Base-by-base conservation (phyloP, 2,888 invertebrate species). In the Tachina grossa region DNA sequence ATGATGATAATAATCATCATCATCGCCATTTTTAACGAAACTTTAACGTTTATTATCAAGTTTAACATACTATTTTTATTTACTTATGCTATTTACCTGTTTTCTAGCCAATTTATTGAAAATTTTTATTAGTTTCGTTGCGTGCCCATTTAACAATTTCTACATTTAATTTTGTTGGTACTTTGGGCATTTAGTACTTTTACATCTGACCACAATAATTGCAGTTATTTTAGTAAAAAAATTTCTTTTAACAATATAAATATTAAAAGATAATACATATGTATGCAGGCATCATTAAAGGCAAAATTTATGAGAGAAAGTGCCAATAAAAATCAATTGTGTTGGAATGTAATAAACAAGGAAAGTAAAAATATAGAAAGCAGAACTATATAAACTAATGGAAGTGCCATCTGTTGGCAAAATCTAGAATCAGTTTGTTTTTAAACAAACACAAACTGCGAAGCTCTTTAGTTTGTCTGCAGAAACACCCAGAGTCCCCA, bases 91-190 rank as follows among this genome's bases (percentile, higher is more conserved):
- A 39, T 68, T 31, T 65, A 11, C 1, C 0, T 57, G 4, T 39
- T 57, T 43, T 45, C 16, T 19, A 19, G 19, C 2, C 43, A 43
- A 39, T 43, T 45, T 57, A 22, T 14, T 71, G 0, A 71, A 71
- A 57, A n/a, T 45, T 10, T 41, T 49, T 51, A 51, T 68, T 51
- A 49, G 10, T 39, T 59, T 59, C 39, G 59, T 59, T 39, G 39
- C 11, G 9, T 22, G n/a, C 9, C 10, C 6, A 13, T 11, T 43
- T 63, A 11, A 22, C 49, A 72, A 74, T 61, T 74, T 74, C 74
- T 49, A 43, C 31, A 2, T 49, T 49, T 66, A 41, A 77, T 47
- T n/a, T n/a, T 77, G 68, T 49, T 45, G 13, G 31, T 53, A 66
- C 49, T 61, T 16, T 31, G 9, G n/a, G 49, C 55, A 59, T 43